Evolutionary conservation across 1,140 invertebrate species (phyloP).

Genomic region (Cardiocondyla obscurior): DNA sequence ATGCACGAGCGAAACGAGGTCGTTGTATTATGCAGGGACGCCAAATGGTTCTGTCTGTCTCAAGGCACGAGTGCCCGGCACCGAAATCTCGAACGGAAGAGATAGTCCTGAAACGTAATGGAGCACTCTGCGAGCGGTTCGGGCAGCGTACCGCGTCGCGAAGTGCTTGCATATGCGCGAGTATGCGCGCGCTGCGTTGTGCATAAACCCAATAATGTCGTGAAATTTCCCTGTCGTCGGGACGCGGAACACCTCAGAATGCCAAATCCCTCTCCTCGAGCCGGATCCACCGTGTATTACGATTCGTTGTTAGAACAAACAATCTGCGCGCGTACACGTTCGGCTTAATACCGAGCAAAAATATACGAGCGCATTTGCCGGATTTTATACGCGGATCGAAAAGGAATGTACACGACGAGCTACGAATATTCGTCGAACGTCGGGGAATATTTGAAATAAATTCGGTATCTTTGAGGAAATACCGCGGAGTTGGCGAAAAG

Average conservation of each 20-base stretch:
- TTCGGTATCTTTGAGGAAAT: not conserved
- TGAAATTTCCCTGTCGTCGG: conserved; percentile 31
- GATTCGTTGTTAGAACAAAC: not conserved
- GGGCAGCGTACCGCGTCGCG: not conserved
- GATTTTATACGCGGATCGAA: not conserved
- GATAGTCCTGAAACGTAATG: conserved; percentile 49
- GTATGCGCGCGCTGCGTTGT: conserved; percentile 13
- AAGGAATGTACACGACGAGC: not conserved
- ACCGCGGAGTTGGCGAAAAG: not conserved
- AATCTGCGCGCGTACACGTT: not conserved
- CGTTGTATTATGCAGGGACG: conserved; percentile 39
- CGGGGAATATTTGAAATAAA: not conserved
- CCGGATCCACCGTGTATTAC: not conserved
- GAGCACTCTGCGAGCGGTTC: conserved; percentile 42
- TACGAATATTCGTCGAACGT: not conserved
- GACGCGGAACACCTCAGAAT: conserved; percentile 54
- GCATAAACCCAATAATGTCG: conserved; percentile 37
- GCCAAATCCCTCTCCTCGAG: not conserved
- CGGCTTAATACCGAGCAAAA: not conserved
- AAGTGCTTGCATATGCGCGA: not conserved
- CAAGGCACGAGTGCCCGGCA: conserved; percentile 1
- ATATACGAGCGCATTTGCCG: too few relatives aligned
- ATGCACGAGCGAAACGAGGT: conserved; percentile 41
- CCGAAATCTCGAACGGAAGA: conserved; percentile 31
- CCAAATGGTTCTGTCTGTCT: conserved; percentile 51